Conservation (phyloP, 2,797 vertebrate genomes). For the Typhlichthys subterraneus region DNA sequence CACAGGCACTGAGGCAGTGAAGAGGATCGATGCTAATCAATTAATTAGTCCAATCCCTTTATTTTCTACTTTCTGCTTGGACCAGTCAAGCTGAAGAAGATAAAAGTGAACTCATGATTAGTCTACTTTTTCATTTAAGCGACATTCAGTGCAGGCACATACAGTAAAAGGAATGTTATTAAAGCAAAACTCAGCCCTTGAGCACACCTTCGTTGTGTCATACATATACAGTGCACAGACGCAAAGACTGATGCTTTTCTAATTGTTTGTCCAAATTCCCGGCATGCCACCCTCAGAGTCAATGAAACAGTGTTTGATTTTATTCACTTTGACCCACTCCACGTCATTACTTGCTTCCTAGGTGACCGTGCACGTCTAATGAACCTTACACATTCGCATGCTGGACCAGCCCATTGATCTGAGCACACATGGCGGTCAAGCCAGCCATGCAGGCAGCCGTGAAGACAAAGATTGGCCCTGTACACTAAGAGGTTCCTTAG, state of each 20-base stretch:
- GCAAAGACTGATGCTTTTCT: neutral
- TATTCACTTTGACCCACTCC: conserved; percentile 14
- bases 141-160: too few species aligned
- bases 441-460: conserved; percentile 15
- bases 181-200: neutral
- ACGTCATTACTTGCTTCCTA: conserved; percentile 37
- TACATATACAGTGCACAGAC: neutral
- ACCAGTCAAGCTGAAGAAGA: conserved; percentile 1
- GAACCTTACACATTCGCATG: conserved; percentile 38
- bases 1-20: conserved; percentile 2
- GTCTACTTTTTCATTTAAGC: too few species aligned
- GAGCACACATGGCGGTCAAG: conserved; percentile 31
- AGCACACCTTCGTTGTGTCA: neutral
- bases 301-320: neutral
- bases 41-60: conserved; percentile 1
- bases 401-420: conserved; percentile 52
- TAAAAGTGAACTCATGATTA: conserved; percentile 1
- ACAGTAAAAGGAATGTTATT: too few species aligned
- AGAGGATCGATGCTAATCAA: conserved; percentile 25
- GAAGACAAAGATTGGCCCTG: conserved; percentile 16
- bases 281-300: conserved; percentile 1
- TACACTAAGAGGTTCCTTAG: too few species aligned
- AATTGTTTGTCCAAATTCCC: conserved; percentile 2
- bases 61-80: neutral
- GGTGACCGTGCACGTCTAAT: conserved; percentile 47